phyloP scores from a whole-genome alignment of 2,888 invertebrate species.

The Lutraria lutraria region DNA sequence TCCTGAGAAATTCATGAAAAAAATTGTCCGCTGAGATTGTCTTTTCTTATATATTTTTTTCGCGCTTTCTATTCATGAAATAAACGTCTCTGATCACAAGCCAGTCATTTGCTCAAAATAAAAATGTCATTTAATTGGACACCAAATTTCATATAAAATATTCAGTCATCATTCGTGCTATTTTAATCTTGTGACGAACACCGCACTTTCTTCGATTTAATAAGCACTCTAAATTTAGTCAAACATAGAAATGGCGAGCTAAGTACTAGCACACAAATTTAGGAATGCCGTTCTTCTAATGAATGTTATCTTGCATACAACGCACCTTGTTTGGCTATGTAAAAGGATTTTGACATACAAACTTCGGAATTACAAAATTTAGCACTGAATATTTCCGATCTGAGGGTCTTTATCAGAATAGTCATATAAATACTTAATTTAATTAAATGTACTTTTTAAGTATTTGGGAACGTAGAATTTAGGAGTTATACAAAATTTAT shows the following conservation, averaged over 20 bases:
- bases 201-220: not conserved
- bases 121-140: not conserved
- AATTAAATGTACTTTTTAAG: not conserved
- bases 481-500: too few relatives aligned
- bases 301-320: constrained; percentile 22
- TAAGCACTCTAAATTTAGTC: constrained; percentile 6
- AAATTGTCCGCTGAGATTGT: not conserved
- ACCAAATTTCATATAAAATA: not conserved
- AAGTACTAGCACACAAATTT: constrained; percentile 3
- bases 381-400: not conserved
- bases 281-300: not conserved
- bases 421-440: not conserved
- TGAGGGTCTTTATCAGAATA: not conserved
- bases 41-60: not conserved
- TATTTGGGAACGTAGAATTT: not conserved
- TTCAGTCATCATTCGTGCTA: not conserved
- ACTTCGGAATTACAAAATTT: constrained; percentile 31
- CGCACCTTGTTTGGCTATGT: constrained; percentile 28
- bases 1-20: not conserved
- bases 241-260: not conserved
- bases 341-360: constrained; percentile 38
- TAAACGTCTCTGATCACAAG: not conserved
- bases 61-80: not conserved
- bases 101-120: not conserved
- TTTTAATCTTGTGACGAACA: not conserved